phyloP scores from a whole-genome alignment of 2,888 invertebrate species.

The Oligia fasciuncula region DNA sequence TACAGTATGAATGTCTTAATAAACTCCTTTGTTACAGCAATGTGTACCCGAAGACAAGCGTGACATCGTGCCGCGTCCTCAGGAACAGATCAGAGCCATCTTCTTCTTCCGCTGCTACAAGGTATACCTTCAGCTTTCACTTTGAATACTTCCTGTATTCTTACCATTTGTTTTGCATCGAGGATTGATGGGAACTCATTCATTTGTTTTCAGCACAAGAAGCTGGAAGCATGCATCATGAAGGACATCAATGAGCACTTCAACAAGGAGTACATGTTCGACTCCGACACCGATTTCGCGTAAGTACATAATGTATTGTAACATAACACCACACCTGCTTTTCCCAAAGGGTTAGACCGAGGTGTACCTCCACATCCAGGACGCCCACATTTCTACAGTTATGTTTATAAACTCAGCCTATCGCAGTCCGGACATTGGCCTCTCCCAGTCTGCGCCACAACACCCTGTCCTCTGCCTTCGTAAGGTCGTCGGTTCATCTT shows the following conservation, averaged over 20 bases:
- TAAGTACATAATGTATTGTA: conserved; percentile 58
- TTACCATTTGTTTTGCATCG: neutral
- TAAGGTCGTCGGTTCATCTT: no score
- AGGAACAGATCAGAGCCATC: conserved; percentile 92
- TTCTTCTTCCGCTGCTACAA: conserved; percentile 94
- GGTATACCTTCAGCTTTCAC: conserved; percentile 72
- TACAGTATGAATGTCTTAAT: neutral
- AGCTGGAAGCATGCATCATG: conserved; percentile 93
- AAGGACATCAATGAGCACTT: conserved; percentile 92
- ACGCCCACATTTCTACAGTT: no score
- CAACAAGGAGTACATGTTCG: conserved; percentile 90
- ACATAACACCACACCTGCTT: no score
- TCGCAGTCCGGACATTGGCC: no score
- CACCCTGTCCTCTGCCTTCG: no score
- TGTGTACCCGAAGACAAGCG: conserved; percentile 92
- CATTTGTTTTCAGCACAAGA: conserved; percentile 90
- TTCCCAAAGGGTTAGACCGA: no score
- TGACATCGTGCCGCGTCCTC: conserved; percentile 91
- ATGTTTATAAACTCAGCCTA: no score
- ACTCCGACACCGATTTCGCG: conserved; percentile 88
- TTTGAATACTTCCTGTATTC: neutral
- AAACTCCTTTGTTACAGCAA: conserved; percentile 87
- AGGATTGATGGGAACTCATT: neutral
- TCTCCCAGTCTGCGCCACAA: no score
- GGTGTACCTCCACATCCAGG: no score